phyloP scores from a whole-genome alignment of 1,140 invertebrate species.

The Berghia stephanieae region DNA sequence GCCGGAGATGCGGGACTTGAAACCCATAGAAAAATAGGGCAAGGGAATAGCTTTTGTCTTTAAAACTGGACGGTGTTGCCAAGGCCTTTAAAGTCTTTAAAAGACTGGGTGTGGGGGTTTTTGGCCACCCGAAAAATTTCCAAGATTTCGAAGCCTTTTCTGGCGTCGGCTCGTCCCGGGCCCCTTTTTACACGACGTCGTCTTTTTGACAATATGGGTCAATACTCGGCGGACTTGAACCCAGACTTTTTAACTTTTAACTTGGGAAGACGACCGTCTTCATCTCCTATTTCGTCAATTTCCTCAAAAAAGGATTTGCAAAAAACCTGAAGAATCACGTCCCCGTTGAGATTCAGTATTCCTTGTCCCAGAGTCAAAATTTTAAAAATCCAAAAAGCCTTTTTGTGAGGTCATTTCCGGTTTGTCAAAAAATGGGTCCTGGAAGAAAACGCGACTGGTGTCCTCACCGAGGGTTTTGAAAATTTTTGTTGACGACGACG shows the following conservation, averaged over 20 bases:
- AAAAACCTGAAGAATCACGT: no score
- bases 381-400: neutral
- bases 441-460: constrained; percentile 7
- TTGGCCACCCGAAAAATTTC: no score
- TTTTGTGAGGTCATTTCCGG: neutral
- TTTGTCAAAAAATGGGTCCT: neutral
- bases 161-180: neutral
- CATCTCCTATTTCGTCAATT: neutral
- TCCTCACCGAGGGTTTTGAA: neutral
- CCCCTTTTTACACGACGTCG: neutral
- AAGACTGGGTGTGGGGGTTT: no score
- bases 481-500: neutral
- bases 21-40: no score
- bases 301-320: constrained; percentile 8
- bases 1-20: no score
- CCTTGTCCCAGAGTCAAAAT: no score
- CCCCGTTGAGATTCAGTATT: no score
- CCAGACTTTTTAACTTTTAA: neutral
- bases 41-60: no score
- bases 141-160: no score
- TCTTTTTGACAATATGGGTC: neutral
- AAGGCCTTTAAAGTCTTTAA: no score
- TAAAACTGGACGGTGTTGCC: no score
- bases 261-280: neutral
- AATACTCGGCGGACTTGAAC: neutral